Evolutionary conservation across 2,888 invertebrate genomes (phyloP), one percentile per base, ranked within the genome.

Genomic region (Dorcus hopei): DNA sequence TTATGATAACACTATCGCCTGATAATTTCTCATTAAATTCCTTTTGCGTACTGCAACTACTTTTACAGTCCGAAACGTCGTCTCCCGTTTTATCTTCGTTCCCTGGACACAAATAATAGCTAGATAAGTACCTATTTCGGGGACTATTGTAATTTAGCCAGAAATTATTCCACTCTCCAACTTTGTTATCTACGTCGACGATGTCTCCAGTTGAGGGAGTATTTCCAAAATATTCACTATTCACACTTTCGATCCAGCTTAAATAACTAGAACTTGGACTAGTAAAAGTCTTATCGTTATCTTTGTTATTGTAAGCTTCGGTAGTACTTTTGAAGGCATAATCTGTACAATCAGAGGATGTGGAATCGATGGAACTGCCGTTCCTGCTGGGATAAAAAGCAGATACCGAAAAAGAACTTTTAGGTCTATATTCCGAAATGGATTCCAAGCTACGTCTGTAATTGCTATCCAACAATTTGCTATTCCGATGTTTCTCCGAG

Each of bases 111-210:
- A 72, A 62, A 62, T 72, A 74, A 45, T 74, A 72, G 49, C 72
- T 74, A 2, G 76, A 74, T 39, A 77, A 59, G 63, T 76, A 75
- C 23, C 71, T 68, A 55, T 72, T 73, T 41, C 74, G 71, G 7
- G 76, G 74, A 65, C 72, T 78, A 59, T 75, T 79, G 64, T 79
- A 79, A 60, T 78, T 78, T 58, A 77, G 66, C 79, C 79, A 79
- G 65, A 79, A 79, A 62, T 78, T 79, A 61, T 79, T 79, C 79
- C 79, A 79, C 65, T 79, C 79, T 0, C 79, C 79, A 8, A 78
- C 76, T 69, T 75, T 75, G 50, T 66, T 72, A 48, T 77, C 77
- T 14, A 64, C 57, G 49, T 66, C 68, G n/a, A 65, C 62, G 3
- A 59, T 38, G 38, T 65, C 67, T 8, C 54, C 47, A 42, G 60